Conservation (phyloP, 2,113 vertebrate species). For the Hirundichthys speculiger region DNA sequence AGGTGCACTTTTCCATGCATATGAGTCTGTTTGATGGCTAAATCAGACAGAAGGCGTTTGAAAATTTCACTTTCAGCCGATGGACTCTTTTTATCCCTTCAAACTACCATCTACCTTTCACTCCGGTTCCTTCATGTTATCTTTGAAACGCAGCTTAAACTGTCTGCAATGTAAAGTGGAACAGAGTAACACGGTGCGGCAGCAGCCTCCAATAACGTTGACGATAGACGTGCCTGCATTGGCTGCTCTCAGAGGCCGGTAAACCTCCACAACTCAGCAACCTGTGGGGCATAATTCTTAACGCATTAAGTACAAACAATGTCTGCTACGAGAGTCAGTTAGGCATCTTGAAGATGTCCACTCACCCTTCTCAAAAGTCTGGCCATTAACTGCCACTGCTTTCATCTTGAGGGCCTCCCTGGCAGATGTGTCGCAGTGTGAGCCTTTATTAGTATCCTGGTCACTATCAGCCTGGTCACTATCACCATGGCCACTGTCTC, state of each 20-base stretch:
- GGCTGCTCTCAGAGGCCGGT: neutral
- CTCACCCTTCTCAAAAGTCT: slow-evolving; percentile 98
- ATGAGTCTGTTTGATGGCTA: slow-evolving; percentile 69
- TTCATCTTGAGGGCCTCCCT: slow-evolving; percentile 99
- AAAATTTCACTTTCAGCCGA: slow-evolving; percentile 67
- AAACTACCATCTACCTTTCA: slow-evolving; percentile 68
- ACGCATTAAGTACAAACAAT: slow-evolving; percentile 51
- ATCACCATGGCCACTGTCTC: slow-evolving; percentile 99
- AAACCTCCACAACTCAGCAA: slow-evolving; percentile 31
- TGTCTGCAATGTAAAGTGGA: slow-evolving; percentile 47
- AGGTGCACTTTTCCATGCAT: slow-evolving; percentile 68
- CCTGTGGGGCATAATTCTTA: slow-evolving; percentile 11
- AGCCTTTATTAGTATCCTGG: slow-evolving; percentile 99
- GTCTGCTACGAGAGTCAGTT: slow-evolving; percentile 45
- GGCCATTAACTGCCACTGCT: slow-evolving; percentile 95
- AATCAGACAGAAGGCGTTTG: slow-evolving; percentile 70
- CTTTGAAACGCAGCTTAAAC: slow-evolving; percentile 52
- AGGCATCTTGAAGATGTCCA: slow-evolving; percentile 77
- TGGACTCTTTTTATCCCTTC: slow-evolving; percentile 72
- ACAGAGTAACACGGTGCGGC: slow-evolving; percentile 28
- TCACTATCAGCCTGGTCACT: slow-evolving; percentile 99
- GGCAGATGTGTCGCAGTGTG: slow-evolving; percentile 99
- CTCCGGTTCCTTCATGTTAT: slow-evolving; percentile 55
- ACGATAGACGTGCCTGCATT: slow-evolving; percentile 14
- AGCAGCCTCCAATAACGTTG: slow-evolving; percentile 33